Percentiles rank a stretch among this genome's conserved stretches.
phyloP scores from a whole-genome alignment of 2,797 vertebrate genomes.

The Cyprinella venusta region DNA sequence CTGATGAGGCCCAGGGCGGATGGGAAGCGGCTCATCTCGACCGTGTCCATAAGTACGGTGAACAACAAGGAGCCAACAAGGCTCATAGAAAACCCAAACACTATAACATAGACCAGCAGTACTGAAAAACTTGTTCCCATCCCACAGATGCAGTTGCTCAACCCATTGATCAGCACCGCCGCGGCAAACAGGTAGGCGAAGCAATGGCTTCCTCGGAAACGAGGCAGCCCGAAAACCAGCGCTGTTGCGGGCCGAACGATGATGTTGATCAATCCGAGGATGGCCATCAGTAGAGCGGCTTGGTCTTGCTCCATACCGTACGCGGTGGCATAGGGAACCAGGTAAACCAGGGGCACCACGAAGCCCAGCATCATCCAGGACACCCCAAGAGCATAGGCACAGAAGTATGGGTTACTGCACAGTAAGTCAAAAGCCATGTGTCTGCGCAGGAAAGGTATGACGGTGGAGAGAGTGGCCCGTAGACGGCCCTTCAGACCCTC shows the following conservation, averaged over 20 bases:
- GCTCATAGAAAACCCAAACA: constrained; percentile 82
- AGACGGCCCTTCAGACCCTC: constrained; percentile 47
- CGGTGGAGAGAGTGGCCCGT: constrained; percentile 32
- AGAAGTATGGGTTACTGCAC: constrained; percentile 77
- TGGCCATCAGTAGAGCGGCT: constrained; percentile 81
- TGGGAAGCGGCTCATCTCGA: constrained; percentile 84
- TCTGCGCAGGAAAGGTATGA: constrained; percentile 67
- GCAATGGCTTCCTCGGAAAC: constrained; percentile 66
- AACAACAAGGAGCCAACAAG: constrained; percentile 78
- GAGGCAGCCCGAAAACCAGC: constrained; percentile 72
- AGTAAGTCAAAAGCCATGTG: constrained; percentile 85
- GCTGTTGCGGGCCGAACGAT: constrained; percentile 78
- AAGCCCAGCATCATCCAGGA: constrained; percentile 84
- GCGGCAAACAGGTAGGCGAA: constrained; percentile 79
- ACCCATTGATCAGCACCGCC: constrained; percentile 75
- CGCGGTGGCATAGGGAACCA: constrained; percentile 81
- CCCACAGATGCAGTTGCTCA: constrained; percentile 82
- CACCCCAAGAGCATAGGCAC: constrained; percentile 77
- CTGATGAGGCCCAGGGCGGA: constrained; percentile 85
- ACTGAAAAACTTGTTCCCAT: constrained; percentile 70
- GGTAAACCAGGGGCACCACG: constrained; percentile 78
- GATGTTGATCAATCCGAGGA: constrained; percentile 83
- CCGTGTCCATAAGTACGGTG: constrained; percentile 87
- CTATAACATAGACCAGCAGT: constrained; percentile 77
- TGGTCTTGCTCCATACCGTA: constrained; percentile 73